phyloP scores from a whole-genome alignment of 2,113 vertebrate genomes.

The Himantopus leucocephalus region DNA sequence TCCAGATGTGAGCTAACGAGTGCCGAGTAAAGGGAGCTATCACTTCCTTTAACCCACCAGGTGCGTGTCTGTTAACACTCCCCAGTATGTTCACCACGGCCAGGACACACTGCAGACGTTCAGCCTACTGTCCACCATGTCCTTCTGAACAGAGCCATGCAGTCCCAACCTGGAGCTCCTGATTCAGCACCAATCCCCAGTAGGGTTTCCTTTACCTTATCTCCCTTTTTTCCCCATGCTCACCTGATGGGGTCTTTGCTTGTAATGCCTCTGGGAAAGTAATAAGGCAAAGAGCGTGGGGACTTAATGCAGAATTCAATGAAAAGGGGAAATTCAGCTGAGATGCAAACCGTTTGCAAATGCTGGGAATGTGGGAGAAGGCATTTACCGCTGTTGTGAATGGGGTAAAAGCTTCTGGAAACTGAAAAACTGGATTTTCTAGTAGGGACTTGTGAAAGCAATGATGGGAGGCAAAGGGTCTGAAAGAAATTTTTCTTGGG shows the following conservation, averaged over 20 bases:
- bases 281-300: not conserved
- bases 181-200: not conserved
- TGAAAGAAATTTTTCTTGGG: not conserved
- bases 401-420: not conserved
- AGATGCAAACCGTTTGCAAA: not conserved
- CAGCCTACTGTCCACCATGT: not conserved
- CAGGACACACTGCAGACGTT: not conserved
- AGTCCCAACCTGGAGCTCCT: not conserved
- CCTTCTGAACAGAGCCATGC: not conserved
- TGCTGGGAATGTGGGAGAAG: not conserved
- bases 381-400: not conserved
- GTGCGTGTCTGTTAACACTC: not conserved
- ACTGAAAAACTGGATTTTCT: not conserved
- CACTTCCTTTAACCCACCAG: too few relatives aligned
- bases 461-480: not conserved
- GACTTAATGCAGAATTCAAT: not conserved
- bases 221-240: not conserved
- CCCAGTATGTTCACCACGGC: not conserved
- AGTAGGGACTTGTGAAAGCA: not conserved
- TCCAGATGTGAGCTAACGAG: not conserved
- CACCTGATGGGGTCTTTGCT: not conserved
- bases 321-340: not conserved
- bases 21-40: not conserved
- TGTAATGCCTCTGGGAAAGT: rapidly evolving
- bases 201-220: not conserved